These are phyloP conservation scores for Alexandromys oeconomus DNA, from an alignment of 2,797 vertebrate genomes.

Conservation along the genomic window DNA sequence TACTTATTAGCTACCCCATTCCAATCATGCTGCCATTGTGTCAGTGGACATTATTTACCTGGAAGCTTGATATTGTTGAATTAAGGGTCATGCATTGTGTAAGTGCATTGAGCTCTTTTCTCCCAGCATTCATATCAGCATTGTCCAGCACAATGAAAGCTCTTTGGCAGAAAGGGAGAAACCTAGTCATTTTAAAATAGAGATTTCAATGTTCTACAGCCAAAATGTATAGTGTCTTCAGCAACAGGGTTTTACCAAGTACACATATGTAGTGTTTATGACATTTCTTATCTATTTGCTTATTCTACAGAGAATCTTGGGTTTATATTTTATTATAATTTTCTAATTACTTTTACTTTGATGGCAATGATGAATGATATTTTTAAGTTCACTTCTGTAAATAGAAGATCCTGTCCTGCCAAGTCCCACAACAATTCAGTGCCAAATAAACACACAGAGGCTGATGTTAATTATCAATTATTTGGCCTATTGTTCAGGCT, in stretches of 20 bases:
- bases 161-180: background rate
- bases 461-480: no score
- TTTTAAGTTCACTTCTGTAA: background rate
- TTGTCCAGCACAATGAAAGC: background rate
- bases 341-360: slow-evolving; percentile 21
- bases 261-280: background rate
- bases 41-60: background rate
- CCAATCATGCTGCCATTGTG: background rate
- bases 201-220: background rate
- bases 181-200: background rate
- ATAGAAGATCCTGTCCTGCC: no score
- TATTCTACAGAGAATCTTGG: background rate
- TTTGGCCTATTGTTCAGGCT: no score
- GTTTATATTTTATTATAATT: slow-evolving; percentile 7
- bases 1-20: background rate
- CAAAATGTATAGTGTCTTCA: background rate
- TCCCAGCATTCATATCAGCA: background rate
- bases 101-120: background rate
- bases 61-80: background rate
- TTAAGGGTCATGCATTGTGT: background rate
- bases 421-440: no score
- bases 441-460: no score
- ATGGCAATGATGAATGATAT: background rate
- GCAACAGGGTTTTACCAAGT: background rate
- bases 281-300: background rate